Conservation (phyloP, 2,888 invertebrate genomes). For the Onthophagus sagittarius region DNA sequence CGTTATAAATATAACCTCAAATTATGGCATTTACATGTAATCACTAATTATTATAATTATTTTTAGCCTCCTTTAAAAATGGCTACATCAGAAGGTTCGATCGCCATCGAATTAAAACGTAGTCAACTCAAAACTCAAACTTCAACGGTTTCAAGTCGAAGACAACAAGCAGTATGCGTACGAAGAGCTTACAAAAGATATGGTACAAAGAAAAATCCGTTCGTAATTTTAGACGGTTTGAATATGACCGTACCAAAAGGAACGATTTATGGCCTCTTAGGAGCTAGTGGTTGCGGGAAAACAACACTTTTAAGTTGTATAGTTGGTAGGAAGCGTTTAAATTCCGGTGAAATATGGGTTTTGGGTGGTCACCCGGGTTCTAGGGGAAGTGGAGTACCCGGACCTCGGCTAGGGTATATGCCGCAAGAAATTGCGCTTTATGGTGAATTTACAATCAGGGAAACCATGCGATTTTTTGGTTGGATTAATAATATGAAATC, state of each 20-base stretch:
- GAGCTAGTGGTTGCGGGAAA: slow-evolving; percentile 89
- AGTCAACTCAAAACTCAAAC: slow-evolving; percentile 27
- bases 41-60: too few species aligned
- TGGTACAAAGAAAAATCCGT: slow-evolving; percentile 73
- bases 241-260: slow-evolving; percentile 92
- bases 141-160: slow-evolving; percentile 49
- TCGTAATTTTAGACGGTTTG: slow-evolving; percentile 78
- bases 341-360: slow-evolving; percentile 80
- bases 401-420: slow-evolving; percentile 76
- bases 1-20: too few species aligned
- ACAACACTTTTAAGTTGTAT: slow-evolving; percentile 84
- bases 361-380: slow-evolving; percentile 77
- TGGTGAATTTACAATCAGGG: slow-evolving; percentile 46
- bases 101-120: slow-evolving; percentile 27
- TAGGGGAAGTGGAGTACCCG: slow-evolving; percentile 80
- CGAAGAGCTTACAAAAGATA: slow-evolving; percentile 80
- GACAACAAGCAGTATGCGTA: slow-evolving; percentile 81
- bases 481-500: slow-evolving; percentile 44
- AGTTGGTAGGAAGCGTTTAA: slow-evolving; percentile 74
- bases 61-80: too few species aligned
- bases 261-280: slow-evolving; percentile 73
- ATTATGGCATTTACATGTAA: too few species aligned
- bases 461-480: slow-evolving; percentile 46
- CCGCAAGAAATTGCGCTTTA: slow-evolving; percentile 46
- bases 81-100: too few species aligned